Base-by-base conservation (phyloP, 2,888 invertebrate species). In the Pasiphila rectangulata region DNA sequence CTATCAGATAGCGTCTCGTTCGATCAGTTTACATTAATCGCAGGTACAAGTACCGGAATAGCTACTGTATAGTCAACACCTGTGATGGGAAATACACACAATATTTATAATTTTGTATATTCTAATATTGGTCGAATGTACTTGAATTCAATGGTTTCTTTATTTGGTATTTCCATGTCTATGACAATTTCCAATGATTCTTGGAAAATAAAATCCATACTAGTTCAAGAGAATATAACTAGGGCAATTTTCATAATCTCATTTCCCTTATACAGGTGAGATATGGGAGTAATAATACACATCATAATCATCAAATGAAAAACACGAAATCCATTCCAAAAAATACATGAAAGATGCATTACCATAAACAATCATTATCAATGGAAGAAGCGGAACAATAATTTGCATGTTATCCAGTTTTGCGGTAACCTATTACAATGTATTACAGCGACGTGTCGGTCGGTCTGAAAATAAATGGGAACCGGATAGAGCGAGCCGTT, bases 1-100 rank as follows among this genome's bases (percentile, higher is more conserved):
- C 56, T 58, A 59, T 59, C 59, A 57, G 56, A 53, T 24, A 54
- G 29, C 51, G 51, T 54, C 50, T 51, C 54, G 51, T 41, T 57
- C 48, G 45, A 67, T 59, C 54, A 56, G 59, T 64, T 59, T 59
- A 59, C 52, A 61, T 61, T 58, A 59, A 66, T 64, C 59, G 56
- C 43, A 54, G 47, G 60, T 60, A 61, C 52, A 49, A 58, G 57
- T 59, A 64, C 56, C 63, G 62, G 65, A 65, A 64, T 55, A 39
- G 54, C 53, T 54, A 56, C 54, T 52, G 56, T 54, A 60, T 53
- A 59, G 54, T 63, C 58, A 65, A 58, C 36, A 46, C 54, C 49
- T 46, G 47, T 49, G 40, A 49, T 56, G 51, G 53, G 46, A 53
- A 57, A 58, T 43, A 46, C 51, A 53, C 48, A 54, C 51, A 52